phyloP scores from a whole-genome alignment of 2,888 invertebrate genomes.

The Pyrocoelia pectoralis region DNA sequence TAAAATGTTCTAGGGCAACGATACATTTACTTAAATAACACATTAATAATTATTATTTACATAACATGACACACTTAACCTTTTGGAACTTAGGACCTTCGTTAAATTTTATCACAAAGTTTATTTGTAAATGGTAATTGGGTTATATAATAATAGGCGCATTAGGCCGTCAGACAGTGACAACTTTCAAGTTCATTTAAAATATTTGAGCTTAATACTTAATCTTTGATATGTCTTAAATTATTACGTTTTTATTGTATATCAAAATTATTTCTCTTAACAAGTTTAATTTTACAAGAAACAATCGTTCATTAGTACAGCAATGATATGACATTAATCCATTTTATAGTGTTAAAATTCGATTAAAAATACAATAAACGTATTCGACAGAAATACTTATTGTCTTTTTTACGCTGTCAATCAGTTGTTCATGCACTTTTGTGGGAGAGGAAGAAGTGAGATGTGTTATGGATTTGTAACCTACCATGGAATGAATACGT shows the following conservation, averaged over 20 bases:
- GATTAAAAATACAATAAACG: background rate
- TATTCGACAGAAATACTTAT: background rate
- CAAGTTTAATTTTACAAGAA: background rate
- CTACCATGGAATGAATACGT: too few relatives aligned
- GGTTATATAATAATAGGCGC: background rate
- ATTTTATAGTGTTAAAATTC: background rate
- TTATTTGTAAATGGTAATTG: background rate
- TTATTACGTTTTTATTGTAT: background rate
- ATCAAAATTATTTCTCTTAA: background rate
- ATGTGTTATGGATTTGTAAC: too few relatives aligned
- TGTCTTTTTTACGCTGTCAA: background rate
- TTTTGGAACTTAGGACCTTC: constrained; percentile 28
- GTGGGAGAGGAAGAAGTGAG: too few relatives aligned
- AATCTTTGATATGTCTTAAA: constrained; percentile 1
- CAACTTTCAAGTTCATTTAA: background rate
- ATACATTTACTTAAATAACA: constrained; percentile 56
- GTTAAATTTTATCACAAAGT: constrained; percentile 29
- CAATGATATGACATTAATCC: constrained; percentile 1
- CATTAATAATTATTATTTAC: constrained; percentile 36
- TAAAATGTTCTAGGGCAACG: constrained; percentile 55
- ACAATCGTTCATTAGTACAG: background rate
- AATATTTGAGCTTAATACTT: background rate
- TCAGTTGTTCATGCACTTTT: too few relatives aligned
- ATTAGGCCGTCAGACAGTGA: constrained; percentile 1
- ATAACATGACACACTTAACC: constrained; percentile 26